Percentiles rank a stretch among this genome's conserved stretches.
Evolutionary conservation across 2,113 vertebrate species (phyloP).

Genomic region (Neofelis nebulosa): DNA sequence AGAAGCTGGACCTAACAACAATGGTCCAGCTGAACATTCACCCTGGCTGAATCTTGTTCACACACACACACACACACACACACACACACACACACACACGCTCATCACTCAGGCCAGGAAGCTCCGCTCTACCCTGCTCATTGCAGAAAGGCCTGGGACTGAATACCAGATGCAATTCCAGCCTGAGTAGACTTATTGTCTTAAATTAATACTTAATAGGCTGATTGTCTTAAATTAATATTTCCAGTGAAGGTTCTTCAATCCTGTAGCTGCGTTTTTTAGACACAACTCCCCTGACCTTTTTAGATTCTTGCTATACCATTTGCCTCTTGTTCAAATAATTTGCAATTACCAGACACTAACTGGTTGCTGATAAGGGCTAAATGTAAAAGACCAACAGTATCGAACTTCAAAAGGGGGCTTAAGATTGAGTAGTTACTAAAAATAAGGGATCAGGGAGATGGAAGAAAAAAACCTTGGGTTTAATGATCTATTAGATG

Average conservation of each 20-base stretch:
- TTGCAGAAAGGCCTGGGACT: not conserved
- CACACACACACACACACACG: too few species aligned
- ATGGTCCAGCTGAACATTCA: not conserved
- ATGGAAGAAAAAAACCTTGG: not conserved
- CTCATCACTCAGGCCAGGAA: not conserved
- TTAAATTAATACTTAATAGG: conserved; percentile 38
- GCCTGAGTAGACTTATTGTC: not conserved
- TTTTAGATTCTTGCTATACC: conserved; percentile 63
- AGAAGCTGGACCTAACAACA: not conserved
- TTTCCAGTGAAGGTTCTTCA: conserved; percentile 36
- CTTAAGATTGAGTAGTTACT: not conserved
- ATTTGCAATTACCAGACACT: conserved; percentile 66
- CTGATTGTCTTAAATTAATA: conserved; percentile 42
- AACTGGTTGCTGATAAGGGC: conserved; percentile 52
- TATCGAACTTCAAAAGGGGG: conserved; percentile 31
- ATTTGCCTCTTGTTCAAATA: conserved; percentile 64
- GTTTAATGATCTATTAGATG: not conserved
- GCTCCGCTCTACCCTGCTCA: not conserved
- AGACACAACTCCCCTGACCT: conserved; percentile 62
- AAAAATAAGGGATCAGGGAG: not conserved
- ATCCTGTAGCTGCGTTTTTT: not conserved
- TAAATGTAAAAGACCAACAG: conserved; percentile 56
- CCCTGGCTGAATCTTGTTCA: not conserved
- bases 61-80: too few species aligned
- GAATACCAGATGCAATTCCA: not conserved